phyloP scores from a whole-genome alignment of 2,113 vertebrate species.

The Gambusia affinis region DNA sequence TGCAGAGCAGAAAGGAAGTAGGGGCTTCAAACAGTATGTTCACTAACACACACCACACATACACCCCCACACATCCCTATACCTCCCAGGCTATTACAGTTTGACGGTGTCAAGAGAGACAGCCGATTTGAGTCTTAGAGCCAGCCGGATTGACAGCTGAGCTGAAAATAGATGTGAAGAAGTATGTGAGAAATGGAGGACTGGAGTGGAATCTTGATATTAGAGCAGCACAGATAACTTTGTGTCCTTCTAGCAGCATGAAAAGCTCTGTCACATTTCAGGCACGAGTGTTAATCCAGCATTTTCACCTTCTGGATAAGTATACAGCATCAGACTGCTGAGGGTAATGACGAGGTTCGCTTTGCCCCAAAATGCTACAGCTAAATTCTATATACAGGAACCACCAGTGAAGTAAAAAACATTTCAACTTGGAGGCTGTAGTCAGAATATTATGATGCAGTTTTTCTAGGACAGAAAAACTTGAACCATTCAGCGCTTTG shows the following conservation, averaged over 20 bases:
- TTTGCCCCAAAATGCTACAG: no score
- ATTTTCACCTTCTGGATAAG: background rate
- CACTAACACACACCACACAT: background rate
- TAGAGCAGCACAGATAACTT: slow-evolving; percentile 41
- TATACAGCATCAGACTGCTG: background rate
- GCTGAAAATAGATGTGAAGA: slow-evolving; percentile 70
- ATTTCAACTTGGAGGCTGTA: background rate
- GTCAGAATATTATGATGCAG: background rate
- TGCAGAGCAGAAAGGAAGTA: background rate
- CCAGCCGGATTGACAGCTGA: slow-evolving; percentile 65
- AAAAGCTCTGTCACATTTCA: slow-evolving; percentile 33
- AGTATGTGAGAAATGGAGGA: slow-evolving; percentile 36
- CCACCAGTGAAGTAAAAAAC: background rate
- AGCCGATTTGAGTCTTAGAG: slow-evolving; percentile 64
- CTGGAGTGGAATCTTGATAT: slow-evolving; percentile 61
- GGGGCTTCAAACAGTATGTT: slow-evolving; percentile 5
- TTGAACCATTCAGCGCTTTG: background rate
- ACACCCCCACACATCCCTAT: slow-evolving; percentile 15
- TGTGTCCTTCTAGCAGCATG: slow-evolving; percentile 30
- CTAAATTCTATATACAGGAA: background rate
- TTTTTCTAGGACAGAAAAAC: background rate
- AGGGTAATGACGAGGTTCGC: slow-evolving; percentile 4
- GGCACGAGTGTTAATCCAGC: slow-evolving; percentile 12
- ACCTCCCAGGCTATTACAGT: slow-evolving; percentile 61
- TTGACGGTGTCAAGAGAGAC: slow-evolving; percentile 61